Evolutionary conservation across 2,888 invertebrate genomes (phyloP).

Genomic region (Horisme vitalbata): DNA sequence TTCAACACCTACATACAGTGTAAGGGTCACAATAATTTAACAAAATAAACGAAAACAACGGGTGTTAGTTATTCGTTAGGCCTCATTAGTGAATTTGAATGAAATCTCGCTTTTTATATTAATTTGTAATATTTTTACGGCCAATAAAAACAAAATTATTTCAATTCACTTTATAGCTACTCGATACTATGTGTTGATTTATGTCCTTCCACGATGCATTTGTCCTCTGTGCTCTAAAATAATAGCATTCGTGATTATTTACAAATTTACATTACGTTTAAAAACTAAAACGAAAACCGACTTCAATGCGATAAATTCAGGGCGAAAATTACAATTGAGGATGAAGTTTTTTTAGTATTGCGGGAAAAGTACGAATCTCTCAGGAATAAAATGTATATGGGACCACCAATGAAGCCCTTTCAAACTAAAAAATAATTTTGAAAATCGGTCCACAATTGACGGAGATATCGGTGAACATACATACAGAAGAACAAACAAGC

Average conservation of each 20-base stretch:
- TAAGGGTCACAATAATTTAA: slow-evolving; percentile 12
- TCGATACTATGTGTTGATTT: slow-evolving; percentile 25
- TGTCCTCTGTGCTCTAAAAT: slow-evolving; percentile 27
- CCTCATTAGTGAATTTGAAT: slow-evolving; percentile 10
- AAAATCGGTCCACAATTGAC: too few relatives aligned
- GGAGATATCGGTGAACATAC: too few relatives aligned
- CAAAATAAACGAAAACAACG: slow-evolving; percentile 17
- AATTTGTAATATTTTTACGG: too few relatives aligned
- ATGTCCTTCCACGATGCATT: slow-evolving; percentile 27
- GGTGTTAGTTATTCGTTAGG: slow-evolving; percentile 18
- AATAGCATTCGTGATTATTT: slow-evolving; percentile 21
- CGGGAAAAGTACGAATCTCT: too few relatives aligned
- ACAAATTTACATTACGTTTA: slow-evolving; percentile 1
- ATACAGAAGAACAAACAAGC: too few relatives aligned
- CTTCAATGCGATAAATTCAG: too few relatives aligned
- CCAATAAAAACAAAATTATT: background rate
- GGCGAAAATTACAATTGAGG: too few relatives aligned
- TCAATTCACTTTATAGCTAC: slow-evolving; percentile 24
- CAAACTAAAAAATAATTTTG: too few relatives aligned
- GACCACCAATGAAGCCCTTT: too few relatives aligned
- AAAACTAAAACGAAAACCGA: too few relatives aligned
- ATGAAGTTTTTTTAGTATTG: too few relatives aligned
- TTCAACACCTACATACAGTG: slow-evolving; percentile 3
- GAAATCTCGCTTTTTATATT: slow-evolving; percentile 5
- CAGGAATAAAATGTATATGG: too few relatives aligned